Evolutionary conservation across 2,113 vertebrate genomes (phyloP).

Genomic region (Fregetta grallaria): DNA sequence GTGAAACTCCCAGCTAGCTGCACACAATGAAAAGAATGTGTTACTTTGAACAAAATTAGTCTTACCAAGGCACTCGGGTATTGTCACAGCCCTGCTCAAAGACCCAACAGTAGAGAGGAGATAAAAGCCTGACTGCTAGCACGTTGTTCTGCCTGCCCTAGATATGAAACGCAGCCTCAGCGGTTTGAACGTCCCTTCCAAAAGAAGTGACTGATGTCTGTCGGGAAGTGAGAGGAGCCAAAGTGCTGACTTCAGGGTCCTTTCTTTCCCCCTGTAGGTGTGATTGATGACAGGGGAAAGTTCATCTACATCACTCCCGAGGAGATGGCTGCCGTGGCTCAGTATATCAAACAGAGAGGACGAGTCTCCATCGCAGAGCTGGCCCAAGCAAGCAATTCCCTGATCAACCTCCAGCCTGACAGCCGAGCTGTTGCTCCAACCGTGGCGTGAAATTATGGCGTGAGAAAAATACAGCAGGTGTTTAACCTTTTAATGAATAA

Average conservation of each 20-base stretch:
- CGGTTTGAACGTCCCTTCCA: background rate
- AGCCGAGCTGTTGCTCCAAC: constrained; percentile 24
- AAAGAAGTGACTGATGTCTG: background rate
- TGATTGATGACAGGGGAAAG: constrained; percentile 96
- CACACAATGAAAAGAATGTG: rapidly evolving
- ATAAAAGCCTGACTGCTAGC: background rate
- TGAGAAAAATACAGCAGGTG: background rate
- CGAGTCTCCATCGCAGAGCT: constrained; percentile 91
- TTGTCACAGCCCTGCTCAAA: background rate
- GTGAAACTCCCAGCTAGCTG: background rate
- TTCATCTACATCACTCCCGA: constrained; percentile 95
- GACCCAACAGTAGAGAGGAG: background rate
- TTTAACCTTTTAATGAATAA: background rate
- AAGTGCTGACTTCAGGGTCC: background rate
- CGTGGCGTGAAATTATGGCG: background rate
- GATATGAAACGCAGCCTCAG: background rate
- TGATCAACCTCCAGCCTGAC: constrained; percentile 86
- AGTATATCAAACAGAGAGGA: constrained; percentile 87
- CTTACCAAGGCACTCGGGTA: background rate
- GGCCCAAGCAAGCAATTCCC: constrained; percentile 90
- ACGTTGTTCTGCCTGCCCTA: background rate
- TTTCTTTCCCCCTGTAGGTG: constrained; percentile 75
- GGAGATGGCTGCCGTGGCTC: constrained; percentile 88
- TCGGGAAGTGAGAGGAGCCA: background rate
- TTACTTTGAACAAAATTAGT: background rate